Base-by-base conservation (phyloP, 2,888 invertebrate species). In the Leucozona laternaria region DNA sequence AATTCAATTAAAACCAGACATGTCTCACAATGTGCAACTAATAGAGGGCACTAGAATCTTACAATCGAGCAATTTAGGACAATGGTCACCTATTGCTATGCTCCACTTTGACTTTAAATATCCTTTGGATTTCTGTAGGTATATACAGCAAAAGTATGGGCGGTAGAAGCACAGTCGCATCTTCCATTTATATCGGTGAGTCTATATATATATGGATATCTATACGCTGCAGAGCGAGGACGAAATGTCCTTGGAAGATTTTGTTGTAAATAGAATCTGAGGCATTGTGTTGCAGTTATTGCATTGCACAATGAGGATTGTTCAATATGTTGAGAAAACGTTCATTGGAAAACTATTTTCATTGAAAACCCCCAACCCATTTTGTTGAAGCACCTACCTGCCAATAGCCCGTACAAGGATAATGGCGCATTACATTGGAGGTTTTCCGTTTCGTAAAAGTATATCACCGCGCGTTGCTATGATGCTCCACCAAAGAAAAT, bases 41-140 rank as follows among this genome's bases (percentile, higher is more conserved):
- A 86, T 86, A 79, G 86, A 86, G 82, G 82, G 79, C 53, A 86
- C 73, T 78, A 75, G 78, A 86, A 86, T 86, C 86, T 86, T 86
- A 86, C 86, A 86, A 86, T 86, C 82, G 82, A 58, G 86, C 82
- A 86, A 86, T 86, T 86, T 82, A 79, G 86, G 82, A 86, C 86
- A 86, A 86, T 86, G 86, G 82, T 82, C 86, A 86, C 78, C 78
- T 86, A 78, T 75, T 70, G 60, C 75, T 79, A 78, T 79, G 37
- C 53, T 80, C 70, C 58, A 53, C 60, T 71, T 66, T 75, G 78
- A 75, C 86, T 86, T 82, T 77, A 77, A 81, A 77, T 77, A 64
- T 81, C 81, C 53, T 78, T 70, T n/a, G 43, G 68, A 62, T 78
- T 72, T 71, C 58, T 22, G 62, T 37, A 11, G 7, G 15, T 15